Conservation (phyloP, 2,113 vertebrate species). For the Ariopsis seemanni region DNA sequence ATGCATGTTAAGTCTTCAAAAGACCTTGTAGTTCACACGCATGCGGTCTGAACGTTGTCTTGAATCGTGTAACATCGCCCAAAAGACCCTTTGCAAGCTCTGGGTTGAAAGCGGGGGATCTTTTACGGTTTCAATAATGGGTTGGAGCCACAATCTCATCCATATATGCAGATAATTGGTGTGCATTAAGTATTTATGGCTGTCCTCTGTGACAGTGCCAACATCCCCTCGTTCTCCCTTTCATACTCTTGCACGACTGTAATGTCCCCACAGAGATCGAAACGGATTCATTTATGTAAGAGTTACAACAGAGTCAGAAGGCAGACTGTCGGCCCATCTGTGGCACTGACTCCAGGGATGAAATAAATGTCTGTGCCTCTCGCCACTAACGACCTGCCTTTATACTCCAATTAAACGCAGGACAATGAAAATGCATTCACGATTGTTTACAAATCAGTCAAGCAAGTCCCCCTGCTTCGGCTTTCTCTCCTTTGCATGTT, state of each 20-base stretch:
- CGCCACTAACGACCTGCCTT: constrained; percentile 49
- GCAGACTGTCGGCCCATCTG: constrained; percentile 54
- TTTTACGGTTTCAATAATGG: constrained; percentile 15
- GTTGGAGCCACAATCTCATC: constrained; percentile 20
- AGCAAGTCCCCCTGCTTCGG: constrained; percentile 12
- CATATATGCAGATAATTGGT: constrained; percentile 66
- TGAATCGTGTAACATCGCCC: constrained; percentile 64
- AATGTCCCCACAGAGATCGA: constrained; percentile 41
- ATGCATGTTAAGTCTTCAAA: constrained; percentile 72
- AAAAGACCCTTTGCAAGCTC: constrained; percentile 56
- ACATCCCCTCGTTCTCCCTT: constrained; percentile 50
- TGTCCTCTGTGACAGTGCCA: constrained; percentile 50
- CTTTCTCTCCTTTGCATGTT: neutral
- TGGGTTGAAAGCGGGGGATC: constrained; percentile 60
- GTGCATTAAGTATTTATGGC: constrained; percentile 72
- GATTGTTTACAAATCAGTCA: constrained; percentile 54
- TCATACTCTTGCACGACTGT: neutral
- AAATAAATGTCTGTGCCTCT: constrained; percentile 29
- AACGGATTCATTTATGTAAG: constrained; percentile 54
- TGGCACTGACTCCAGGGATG: constrained; percentile 49
- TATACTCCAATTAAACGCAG: constrained; percentile 54
- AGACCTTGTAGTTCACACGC: constrained; percentile 70
- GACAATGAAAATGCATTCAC: constrained; percentile 38
- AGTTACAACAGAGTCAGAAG: constrained; percentile 35
- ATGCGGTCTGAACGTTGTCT: constrained; percentile 70